phyloP scores from a whole-genome alignment of 2,797 vertebrate genomes.

The Tenualosa thibaudeaui region DNA sequence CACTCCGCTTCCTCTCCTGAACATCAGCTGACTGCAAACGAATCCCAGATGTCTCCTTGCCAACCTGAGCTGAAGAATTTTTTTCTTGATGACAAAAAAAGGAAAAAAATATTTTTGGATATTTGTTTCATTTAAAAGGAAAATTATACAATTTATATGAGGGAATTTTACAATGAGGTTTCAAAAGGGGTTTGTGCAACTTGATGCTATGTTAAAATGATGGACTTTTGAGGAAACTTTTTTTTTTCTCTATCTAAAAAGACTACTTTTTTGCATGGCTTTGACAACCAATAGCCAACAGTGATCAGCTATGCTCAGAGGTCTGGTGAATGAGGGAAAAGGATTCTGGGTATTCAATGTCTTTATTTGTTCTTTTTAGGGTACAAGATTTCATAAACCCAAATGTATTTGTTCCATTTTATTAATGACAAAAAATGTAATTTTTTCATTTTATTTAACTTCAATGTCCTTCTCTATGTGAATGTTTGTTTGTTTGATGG shows the following conservation, averaged over 20 bases:
- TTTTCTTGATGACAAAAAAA: conserved; percentile 14
- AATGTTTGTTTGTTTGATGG: conserved; percentile 63
- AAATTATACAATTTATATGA: conserved; percentile 44
- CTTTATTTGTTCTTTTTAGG: conserved; percentile 20
- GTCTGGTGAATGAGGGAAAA: conserved; percentile 25
- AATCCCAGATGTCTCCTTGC: conserved; percentile 24
- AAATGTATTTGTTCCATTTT: conserved; percentile 19
- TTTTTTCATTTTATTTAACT: conserved; percentile 44
- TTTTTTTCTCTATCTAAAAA: conserved; percentile 31
- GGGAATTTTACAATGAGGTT: conserved; percentile 42
- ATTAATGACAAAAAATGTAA: conserved; percentile 4
- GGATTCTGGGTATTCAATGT: not conserved
- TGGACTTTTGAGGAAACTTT: conserved; percentile 61
- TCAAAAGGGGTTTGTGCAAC: conserved; percentile 40
- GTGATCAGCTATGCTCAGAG: not conserved
- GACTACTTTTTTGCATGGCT: not conserved
- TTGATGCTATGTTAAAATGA: conserved; percentile 24
- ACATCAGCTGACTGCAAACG: not conserved
- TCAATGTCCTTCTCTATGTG: conserved; percentile 66
- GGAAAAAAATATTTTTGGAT: conserved; percentile 45
- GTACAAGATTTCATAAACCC: conserved; percentile 33
- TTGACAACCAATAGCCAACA: conserved; percentile 3
- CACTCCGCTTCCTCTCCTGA: conserved; percentile 49
- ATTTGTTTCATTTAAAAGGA: conserved; percentile 29
- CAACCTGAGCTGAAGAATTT: conserved; percentile 17